Evolutionary conservation across 2,113 vertebrate genomes (phyloP).

Genomic region (Micronycteris hirsuta): DNA sequence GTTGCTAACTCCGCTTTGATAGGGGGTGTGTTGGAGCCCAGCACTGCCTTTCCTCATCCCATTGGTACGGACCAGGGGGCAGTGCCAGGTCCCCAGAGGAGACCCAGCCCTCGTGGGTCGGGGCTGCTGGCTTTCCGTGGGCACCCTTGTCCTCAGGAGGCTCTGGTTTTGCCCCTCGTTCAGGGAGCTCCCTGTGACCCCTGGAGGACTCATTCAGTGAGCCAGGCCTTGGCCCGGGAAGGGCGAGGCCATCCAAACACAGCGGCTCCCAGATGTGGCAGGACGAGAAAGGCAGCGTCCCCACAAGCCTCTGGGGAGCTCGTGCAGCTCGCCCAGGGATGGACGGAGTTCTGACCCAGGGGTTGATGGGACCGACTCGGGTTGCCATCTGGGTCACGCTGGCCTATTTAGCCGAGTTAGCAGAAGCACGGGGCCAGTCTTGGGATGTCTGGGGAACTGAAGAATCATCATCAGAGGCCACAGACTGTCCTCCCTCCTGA

Average conservation of each 20-base stretch:
- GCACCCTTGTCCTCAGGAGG: neutral
- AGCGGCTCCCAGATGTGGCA: neutral
- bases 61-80: rapidly evolving
- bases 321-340: neutral
- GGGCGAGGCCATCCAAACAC: neutral
- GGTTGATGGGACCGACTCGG: neutral
- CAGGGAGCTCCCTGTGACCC: neutral
- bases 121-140: neutral
- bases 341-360: neutral
- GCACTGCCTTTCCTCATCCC: neutral
- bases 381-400: no score
- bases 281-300: rapidly evolving
- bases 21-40: neutral
- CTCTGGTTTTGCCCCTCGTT: neutral
- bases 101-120: neutral
- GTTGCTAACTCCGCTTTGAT: neutral
- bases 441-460: neutral
- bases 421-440: rapidly evolving
- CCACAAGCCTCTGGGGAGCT: neutral
- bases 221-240: neutral
- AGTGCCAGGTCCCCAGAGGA: neutral
- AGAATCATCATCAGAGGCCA: neutral
- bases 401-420: neutral
- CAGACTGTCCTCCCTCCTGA: neutral
- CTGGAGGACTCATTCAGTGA: neutral